Evolutionary conservation across 2,888 invertebrate species (phyloP).

Genomic region (Dasysyrphus albostriatus): DNA sequence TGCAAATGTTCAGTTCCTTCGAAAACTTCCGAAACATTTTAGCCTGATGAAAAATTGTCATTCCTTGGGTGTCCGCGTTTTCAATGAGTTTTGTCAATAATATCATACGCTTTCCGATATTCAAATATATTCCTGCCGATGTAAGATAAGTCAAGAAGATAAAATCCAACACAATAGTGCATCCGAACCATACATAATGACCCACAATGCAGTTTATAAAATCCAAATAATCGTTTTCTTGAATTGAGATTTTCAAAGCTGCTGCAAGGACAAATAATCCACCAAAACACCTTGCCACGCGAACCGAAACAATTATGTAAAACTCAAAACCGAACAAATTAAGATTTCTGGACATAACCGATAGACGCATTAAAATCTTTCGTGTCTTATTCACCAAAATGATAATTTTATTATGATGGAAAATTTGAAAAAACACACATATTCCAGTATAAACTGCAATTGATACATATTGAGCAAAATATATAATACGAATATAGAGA

Average conservation of each 20-base stretch:
- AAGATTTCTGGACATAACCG: background rate
- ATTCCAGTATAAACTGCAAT: background rate
- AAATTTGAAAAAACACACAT: background rate
- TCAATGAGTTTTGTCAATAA: background rate
- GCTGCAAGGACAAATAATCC: no score
- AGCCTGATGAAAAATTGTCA: background rate
- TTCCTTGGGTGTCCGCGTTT: background rate
- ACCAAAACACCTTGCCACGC: background rate
- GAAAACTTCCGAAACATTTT: background rate
- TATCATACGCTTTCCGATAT: conserved; percentile 8
- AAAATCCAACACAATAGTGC: background rate
- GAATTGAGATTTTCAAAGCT: background rate
- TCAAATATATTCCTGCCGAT: background rate
- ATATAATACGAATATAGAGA: background rate
- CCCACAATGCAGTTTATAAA: background rate
- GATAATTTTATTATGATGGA: background rate
- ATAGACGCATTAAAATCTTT: background rate
- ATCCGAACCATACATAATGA: conserved; percentile 6
- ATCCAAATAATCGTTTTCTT: background rate
- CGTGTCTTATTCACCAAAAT: background rate
- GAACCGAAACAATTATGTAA: background rate
- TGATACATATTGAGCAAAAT: background rate
- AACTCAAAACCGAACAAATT: conserved; percentile 6
- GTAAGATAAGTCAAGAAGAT: background rate
- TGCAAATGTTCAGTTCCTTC: background rate